Percentiles rank a stretch among this genome's conserved stretches.
Evolutionary conservation across 2,113 vertebrate species (phyloP).

Genomic region (Malurus alboscapulatus): DNA sequence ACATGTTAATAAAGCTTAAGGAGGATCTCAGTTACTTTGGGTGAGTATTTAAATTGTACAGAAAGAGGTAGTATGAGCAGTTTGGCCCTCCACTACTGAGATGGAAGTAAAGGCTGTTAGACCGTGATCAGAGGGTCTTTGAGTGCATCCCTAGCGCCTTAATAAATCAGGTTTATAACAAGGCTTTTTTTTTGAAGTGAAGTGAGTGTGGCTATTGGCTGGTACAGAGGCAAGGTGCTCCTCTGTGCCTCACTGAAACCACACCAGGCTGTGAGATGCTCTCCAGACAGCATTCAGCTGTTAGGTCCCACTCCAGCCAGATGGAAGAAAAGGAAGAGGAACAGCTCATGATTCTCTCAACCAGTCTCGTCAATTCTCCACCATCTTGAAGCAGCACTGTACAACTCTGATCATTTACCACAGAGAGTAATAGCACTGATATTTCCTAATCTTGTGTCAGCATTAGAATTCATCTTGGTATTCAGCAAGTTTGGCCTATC

Average conservation of each 20-base stretch:
- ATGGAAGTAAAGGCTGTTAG: neutral
- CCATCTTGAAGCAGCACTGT: neutral
- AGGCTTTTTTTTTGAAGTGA: neutral
- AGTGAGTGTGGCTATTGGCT: neutral
- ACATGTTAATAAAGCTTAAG: neutral
- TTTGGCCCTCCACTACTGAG: neutral
- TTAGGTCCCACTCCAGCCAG: neutral
- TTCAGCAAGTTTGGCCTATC: neutral
- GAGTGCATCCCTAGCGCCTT: neutral
- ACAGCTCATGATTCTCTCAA: neutral
- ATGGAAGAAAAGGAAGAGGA: neutral
- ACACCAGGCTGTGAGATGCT: neutral
- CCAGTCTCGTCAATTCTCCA: neutral
- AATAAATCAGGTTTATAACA: neutral
- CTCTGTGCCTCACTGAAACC: neutral
- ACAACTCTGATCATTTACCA: neutral
- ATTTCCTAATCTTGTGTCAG: neutral
- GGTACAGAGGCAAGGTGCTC: neutral
- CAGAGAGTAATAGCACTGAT: accelerated
- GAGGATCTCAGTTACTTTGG: accelerated
- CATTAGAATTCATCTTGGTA: neutral
- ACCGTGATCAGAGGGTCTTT: neutral
- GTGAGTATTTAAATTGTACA: neutral
- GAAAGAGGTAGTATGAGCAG: neutral
- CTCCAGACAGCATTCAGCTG: too few relatives aligned